These are phyloP conservation scores for Prionace glauca DNA, from an alignment of 2,797 vertebrate genomes.

Conservation along the genomic window DNA sequence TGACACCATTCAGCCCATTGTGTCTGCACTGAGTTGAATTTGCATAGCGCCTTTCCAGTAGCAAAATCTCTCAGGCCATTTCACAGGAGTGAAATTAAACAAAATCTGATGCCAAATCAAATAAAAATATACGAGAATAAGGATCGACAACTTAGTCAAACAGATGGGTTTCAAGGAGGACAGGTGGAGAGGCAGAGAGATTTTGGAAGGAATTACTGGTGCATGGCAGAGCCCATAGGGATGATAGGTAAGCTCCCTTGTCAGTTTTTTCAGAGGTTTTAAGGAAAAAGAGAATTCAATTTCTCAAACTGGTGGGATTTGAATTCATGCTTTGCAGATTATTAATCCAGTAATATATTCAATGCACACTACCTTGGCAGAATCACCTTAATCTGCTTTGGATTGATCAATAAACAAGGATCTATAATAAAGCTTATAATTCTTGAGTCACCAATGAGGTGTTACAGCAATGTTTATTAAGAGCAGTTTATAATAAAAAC, in stretches of 20 bases:
- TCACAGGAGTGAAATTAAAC: background rate
- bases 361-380: background rate
- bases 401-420: background rate
- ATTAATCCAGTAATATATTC: background rate
- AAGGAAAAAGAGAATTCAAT: background rate
- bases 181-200: background rate
- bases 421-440: background rate
- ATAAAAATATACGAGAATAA: background rate
- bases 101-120: background rate
- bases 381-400: background rate
- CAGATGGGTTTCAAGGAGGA: background rate
- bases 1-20: too few relatives aligned
- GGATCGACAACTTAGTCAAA: background rate
- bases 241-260: background rate
- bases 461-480: background rate
- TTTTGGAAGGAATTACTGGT: background rate
- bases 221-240: too few relatives aligned
- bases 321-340: background rate
- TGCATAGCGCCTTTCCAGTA: background rate
- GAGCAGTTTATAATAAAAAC: background rate
- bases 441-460: background rate
- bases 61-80: background rate
- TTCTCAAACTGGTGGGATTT: background rate
- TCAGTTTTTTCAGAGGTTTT: background rate
- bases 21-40: background rate